phyloP scores from a whole-genome alignment of 2,888 invertebrate species.

The Eledone cirrhosa region DNA sequence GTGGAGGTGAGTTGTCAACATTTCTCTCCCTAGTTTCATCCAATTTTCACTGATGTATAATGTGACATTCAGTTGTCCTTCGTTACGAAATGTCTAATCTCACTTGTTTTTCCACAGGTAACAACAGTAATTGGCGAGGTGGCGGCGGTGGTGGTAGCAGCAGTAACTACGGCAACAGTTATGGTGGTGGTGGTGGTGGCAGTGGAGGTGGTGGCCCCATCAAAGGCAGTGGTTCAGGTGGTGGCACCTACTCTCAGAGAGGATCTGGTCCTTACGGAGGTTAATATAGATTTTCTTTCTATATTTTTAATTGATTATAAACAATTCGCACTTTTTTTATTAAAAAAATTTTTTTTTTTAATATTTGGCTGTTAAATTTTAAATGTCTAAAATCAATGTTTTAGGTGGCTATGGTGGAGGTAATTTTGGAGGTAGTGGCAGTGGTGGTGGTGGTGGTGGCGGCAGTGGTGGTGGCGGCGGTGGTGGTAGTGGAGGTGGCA shows the following conservation, averaged over 20 bases:
- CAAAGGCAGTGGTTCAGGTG: constrained; percentile 19
- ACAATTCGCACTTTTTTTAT: background rate
- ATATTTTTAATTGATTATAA: background rate
- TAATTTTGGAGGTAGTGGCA: background rate
- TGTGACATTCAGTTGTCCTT: too few species aligned
- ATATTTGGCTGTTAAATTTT: too few species aligned
- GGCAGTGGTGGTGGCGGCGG: background rate
- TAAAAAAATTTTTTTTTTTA: background rate
- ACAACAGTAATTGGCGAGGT: background rate
- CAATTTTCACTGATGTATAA: too few species aligned
- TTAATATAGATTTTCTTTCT: background rate
- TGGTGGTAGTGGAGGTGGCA: background rate
- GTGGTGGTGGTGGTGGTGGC: background rate
- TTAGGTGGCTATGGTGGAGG: constrained; percentile 25
- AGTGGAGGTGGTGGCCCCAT: background rate
- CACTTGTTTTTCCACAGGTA: too few species aligned
- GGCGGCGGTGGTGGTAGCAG: background rate
- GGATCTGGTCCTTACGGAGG: constrained; percentile 17
- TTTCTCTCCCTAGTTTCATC: too few species aligned
- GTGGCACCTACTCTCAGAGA: constrained; percentile 23
- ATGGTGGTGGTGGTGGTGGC: background rate
- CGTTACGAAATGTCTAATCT: too few species aligned
- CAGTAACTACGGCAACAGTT: background rate
- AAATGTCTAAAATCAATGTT: too few species aligned
- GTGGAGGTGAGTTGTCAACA: too few species aligned